Evolutionary conservation across 2,888 invertebrate genomes (phyloP).

Genomic region (Parnassius apollo): DNA sequence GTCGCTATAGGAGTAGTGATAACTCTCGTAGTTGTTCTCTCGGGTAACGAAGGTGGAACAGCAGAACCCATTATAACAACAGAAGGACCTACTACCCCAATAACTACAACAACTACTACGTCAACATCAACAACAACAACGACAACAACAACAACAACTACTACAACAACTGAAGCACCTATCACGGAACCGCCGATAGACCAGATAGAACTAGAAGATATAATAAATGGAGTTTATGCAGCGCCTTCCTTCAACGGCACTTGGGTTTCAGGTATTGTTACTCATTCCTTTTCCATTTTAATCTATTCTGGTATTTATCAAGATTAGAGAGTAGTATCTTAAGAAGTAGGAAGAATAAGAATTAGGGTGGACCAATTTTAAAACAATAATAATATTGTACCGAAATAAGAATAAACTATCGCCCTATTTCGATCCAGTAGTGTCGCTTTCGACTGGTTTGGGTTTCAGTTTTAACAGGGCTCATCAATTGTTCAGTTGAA

Average conservation of each 20-base stretch:
- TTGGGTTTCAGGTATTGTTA: conserved; percentile 87
- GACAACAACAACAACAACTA: conserved; percentile 28
- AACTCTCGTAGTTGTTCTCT: conserved; percentile 80
- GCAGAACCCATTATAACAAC: conserved; percentile 53
- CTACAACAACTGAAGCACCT: conserved; percentile 28
- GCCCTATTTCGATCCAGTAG: too few relatives aligned
- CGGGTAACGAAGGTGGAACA: conserved; percentile 55
- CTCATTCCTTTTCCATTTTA: not conserved
- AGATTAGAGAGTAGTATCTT: too few relatives aligned
- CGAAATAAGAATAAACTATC: too few relatives aligned
- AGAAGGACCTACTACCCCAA: conserved; percentile 37
- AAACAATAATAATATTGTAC: too few relatives aligned
- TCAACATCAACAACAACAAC: conserved; percentile 32
- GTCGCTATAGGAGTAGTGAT: conserved; percentile 82
- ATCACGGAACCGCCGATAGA: conserved; percentile 39
- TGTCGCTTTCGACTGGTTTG: too few relatives aligned
- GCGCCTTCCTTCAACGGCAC: conserved; percentile 88
- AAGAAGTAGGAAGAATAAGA: too few relatives aligned
- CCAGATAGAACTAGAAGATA: conserved; percentile 84
- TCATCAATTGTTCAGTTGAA: too few relatives aligned
- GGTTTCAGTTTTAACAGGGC: too few relatives aligned
- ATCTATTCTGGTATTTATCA: too few relatives aligned
- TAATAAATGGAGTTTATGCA: conserved; percentile 84
- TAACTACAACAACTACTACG: conserved; percentile 32
- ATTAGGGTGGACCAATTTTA: too few relatives aligned